Evolutionary conservation across 2,888 invertebrate genomes (phyloP).

Genomic region (Trachelus tabidus): DNA sequence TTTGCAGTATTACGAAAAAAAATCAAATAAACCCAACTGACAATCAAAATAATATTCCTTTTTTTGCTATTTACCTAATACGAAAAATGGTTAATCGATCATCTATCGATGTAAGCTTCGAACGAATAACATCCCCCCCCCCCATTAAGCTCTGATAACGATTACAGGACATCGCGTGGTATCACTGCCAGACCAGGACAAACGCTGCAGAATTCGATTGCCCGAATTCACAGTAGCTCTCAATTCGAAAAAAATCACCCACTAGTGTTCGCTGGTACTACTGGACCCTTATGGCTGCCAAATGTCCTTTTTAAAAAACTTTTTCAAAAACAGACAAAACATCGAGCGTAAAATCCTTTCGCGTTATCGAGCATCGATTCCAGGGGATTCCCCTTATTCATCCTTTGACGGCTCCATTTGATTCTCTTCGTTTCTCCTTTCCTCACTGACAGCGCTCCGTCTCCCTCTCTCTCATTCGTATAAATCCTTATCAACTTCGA

Average conservation of each 20-base stretch:
- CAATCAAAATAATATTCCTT: neutral
- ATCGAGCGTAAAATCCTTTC: neutral
- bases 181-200: conserved; percentile 9
- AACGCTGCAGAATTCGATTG: neutral
- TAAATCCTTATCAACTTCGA: neutral
- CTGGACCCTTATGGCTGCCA: conserved; percentile 1
- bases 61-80: conserved; percentile 6
- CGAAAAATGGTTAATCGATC: conserved; percentile 18
- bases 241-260: neutral
- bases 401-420: neutral
- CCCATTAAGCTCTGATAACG: neutral
- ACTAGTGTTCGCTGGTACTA: conserved; percentile 1
- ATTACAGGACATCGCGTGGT: neutral
- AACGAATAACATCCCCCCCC: neutral
- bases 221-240: neutral
- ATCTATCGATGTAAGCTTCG: conserved; percentile 14
- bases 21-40: neutral
- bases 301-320: conserved; percentile 4
- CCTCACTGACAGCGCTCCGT: too few species aligned
- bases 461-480: neutral
- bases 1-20: neutral
- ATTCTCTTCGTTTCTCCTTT: too few species aligned
- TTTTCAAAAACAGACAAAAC: neutral
- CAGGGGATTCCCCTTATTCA: neutral
- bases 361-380: neutral